Conservation (phyloP, 2,113 vertebrate species). For the Lates calcarifer region DNA sequence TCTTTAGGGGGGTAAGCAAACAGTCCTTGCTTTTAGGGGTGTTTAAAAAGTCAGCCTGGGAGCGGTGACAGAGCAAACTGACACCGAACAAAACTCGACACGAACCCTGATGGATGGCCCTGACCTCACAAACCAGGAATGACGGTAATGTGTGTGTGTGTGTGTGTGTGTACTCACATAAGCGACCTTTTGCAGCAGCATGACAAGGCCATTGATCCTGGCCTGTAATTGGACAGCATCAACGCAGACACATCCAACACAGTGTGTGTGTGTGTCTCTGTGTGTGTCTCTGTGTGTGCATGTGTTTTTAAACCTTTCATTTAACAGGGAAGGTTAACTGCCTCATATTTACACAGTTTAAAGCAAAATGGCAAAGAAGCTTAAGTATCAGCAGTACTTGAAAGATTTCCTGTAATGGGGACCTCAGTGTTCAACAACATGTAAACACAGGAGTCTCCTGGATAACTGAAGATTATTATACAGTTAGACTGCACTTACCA, state of each 20-base stretch:
- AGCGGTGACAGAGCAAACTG: constrained; percentile 24
- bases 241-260: constrained; percentile 32
- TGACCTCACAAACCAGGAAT: constrained; percentile 51
- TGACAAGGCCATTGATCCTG: constrained; percentile 73
- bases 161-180: constrained; percentile 25
- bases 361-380: too few relatives aligned
- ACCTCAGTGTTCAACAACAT: not conserved
- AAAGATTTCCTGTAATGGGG: not conserved
- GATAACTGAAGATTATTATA: not conserved
- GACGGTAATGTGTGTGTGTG: constrained; percentile 34
- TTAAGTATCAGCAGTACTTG: not conserved
- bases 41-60: constrained; percentile 44
- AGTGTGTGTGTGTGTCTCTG: constrained; percentile 15
- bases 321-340: constrained; percentile 30
- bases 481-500: too few relatives aligned
- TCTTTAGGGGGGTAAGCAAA: constrained; percentile 26
- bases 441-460: not conserved
- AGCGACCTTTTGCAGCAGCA: constrained; percentile 63
- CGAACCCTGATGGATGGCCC: constrained; percentile 68
- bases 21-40: constrained; percentile 27
- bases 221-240: constrained; percentile 67
- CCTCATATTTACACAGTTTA: too few relatives aligned
- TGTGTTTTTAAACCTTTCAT: not conserved
- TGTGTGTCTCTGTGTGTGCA: not conserved
- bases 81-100: constrained; percentile 54